These are phyloP conservation scores for Protaetia brevitarsis DNA, from an alignment of 1,140 invertebrate species.

Conservation along the genomic window DNA sequence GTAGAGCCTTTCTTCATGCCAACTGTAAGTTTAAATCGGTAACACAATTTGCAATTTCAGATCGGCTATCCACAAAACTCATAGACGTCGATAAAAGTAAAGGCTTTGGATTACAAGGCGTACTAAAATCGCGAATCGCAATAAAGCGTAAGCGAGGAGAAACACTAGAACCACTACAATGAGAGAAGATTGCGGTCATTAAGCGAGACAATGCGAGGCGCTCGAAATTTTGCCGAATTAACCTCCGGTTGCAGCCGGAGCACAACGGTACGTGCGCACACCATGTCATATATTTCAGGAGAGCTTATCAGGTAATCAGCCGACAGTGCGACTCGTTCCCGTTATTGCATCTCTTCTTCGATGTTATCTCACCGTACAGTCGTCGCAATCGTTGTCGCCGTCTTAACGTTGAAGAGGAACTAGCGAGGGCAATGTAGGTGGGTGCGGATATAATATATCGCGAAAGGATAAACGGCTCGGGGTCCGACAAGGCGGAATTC, in stretches of 20 bases:
- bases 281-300: slow-evolving; percentile 4
- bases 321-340: slow-evolving; percentile 12
- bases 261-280: background rate
- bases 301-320: slow-evolving; percentile 10
- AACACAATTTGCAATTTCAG: too few relatives aligned
- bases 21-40: too few relatives aligned
- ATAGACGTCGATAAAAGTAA: too few relatives aligned
- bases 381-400: background rate
- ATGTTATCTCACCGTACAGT: background rate
- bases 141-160: background rate
- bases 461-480: too few relatives aligned
- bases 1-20: too few relatives aligned
- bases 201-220: slow-evolving; percentile 4
- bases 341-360: slow-evolving; percentile 13
- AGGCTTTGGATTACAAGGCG: too few relatives aligned
- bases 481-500: too few relatives aligned
- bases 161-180: background rate
- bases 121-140: background rate
- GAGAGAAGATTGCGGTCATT: background rate
- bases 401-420: background rate
- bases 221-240: slow-evolving; percentile 7
- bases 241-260: background rate
- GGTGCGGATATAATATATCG: background rate
- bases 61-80: too few relatives aligned
- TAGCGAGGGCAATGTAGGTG: too few relatives aligned